Evolutionary conservation across 2,888 invertebrate species (phyloP), one percentile per base, ranked within the genome.

Genomic region (Byasa hedistus): DNA sequence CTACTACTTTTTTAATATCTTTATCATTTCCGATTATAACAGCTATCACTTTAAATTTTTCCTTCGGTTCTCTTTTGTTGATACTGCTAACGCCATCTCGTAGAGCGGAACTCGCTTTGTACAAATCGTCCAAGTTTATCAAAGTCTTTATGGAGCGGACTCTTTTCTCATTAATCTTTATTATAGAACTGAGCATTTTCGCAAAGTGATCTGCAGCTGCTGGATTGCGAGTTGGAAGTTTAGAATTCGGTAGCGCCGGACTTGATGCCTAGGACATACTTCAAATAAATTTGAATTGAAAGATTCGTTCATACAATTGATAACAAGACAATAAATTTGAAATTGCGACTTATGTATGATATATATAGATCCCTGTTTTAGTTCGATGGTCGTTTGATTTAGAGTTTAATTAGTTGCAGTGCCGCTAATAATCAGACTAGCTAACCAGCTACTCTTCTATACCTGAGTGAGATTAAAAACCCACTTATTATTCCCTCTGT

Each of bases 121-220:
- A 63, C 12, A 58, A 58, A 54, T 61, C 39, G 10, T 62, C 39
- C 51, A 66, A 66, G 48, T 66, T 44, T 3, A 63, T 44, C n/a
- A 58, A 59, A 5, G 21, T 58, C 3, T 66, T 62, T 1, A 66
- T 17, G 0, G 57, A 59, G 15, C 48, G 62, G 22, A 66, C 15
- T 55, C 62, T 58, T 24, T 66, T 62, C 36, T 63, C 62, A 44
- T 66, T 63, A n/a, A 55, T 58, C 48, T 58, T 62, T 22, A 66
- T 59, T 10, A 66, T 17, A 22, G 62, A 63, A 54, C 62, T 39
- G 4, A 66, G 27, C 58, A 66, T 55, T 10, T 58, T 48, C 7
- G 62, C n/a, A n/a, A 58, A 66, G 19, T 58, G 39, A 55, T 63
- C 21, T 15, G 27, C 22, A 23, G 24, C 27, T 1, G 15, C 2